These are phyloP conservation scores for Seira sanloemensis DNA, from an alignment of 2,888 invertebrate species.

Conservation along the genomic window DNA sequence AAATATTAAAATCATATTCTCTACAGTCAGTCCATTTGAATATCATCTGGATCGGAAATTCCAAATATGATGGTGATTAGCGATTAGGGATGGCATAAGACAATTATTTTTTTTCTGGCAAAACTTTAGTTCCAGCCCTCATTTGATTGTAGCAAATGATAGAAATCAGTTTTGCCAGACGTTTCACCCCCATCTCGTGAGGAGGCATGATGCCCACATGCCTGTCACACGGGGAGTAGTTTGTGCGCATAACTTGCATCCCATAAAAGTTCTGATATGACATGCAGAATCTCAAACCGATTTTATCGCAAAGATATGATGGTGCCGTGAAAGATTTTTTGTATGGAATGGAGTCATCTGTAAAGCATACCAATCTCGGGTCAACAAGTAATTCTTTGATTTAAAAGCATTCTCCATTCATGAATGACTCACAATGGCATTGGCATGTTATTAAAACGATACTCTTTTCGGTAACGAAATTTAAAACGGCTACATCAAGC, in stretches of 20 bases:
- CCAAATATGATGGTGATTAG: background rate
- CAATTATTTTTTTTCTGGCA: conserved; percentile 11
- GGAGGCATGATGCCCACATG: conserved; percentile 6
- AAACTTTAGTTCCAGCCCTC: background rate
- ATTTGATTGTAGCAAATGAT: background rate
- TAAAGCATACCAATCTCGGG: background rate
- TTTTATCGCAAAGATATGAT: background rate
- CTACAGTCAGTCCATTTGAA: background rate
- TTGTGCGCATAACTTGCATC: background rate
- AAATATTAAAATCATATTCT: too few species aligned
- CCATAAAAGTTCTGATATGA: background rate
- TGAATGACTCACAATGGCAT: background rate
- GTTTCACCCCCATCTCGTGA: too few species aligned
- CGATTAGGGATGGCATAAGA: background rate
- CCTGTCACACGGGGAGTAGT: background rate
- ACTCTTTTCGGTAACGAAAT: background rate
- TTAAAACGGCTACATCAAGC: too few species aligned
- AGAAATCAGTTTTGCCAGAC: too few species aligned
- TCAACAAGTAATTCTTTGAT: background rate
- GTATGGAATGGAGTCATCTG: background rate
- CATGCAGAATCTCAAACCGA: background rate
- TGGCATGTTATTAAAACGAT: too few species aligned
- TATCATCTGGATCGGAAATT: background rate
- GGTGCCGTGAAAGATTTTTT: background rate
- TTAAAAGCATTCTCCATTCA: background rate